Conservation (phyloP, 2,888 invertebrate species). For the Drosophila antonietae region DNA sequence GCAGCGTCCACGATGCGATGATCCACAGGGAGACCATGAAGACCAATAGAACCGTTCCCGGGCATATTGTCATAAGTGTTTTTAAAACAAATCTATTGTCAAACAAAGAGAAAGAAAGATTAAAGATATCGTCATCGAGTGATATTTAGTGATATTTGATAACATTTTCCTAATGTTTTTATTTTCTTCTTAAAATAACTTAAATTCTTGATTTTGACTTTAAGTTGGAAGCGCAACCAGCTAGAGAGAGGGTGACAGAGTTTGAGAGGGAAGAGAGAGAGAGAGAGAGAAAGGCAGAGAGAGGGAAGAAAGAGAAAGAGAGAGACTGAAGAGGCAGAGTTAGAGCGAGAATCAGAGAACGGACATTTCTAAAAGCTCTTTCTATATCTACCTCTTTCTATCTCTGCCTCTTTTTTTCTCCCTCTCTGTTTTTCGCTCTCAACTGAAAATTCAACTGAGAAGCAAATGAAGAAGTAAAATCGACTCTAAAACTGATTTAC, state of each 20-base stretch:
- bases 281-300: no score
- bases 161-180: neutral
- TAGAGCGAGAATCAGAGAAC: no score
- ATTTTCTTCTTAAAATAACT: neutral
- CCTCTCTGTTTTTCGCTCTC: neutral
- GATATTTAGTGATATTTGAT: neutral
- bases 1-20: slow-evolving; percentile 99
- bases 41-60: slow-evolving; percentile 97
- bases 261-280: neutral
- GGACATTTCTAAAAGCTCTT: no score
- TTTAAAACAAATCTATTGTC: slow-evolving; percentile 93
- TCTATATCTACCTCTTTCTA: no score
- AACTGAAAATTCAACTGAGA: neutral
- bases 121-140: neutral
- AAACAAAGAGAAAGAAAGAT: neutral
- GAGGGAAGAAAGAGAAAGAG: no score
- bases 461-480: neutral
- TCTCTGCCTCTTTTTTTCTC: neutral
- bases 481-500: neutral
- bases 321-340: no score
- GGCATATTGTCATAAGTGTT: slow-evolving; percentile 99
- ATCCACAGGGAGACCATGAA: slow-evolving; percentile 99
- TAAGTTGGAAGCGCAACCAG: neutral
- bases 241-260: neutral
- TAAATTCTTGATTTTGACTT: neutral